Evolutionary conservation across 37 sponge, comb jelly and placozoan species (phyloP).

Genomic region (Trichoplax adhaerens): DNA sequence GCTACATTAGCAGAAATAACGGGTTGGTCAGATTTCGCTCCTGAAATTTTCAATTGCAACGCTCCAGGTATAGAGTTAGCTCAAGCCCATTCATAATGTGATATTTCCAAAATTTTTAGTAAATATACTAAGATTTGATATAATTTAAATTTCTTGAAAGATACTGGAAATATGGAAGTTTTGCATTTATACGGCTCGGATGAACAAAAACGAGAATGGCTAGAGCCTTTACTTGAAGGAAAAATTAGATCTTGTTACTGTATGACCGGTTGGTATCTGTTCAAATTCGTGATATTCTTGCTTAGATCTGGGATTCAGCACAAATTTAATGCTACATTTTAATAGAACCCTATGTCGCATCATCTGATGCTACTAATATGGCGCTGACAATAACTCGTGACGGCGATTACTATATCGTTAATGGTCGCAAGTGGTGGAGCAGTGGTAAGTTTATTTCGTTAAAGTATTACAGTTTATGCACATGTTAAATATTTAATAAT

Average conservation of each 20-base stretch:
- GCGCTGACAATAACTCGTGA: constrained; percentile 26
- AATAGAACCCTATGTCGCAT: constrained; percentile 48
- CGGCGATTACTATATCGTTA: constrained; percentile 49
- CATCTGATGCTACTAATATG: constrained; percentile 89
- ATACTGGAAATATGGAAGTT: constrained; percentile 80
- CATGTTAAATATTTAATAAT: too few relatives aligned
- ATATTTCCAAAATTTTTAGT: neutral
- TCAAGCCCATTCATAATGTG: too few relatives aligned
- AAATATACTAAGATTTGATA: neutral
- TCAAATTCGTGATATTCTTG: too few relatives aligned
- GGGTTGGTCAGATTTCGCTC: constrained; percentile 52
- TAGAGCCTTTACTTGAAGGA: constrained; percentile 71
- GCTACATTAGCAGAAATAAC: constrained; percentile 74
- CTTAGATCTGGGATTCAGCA: too few relatives aligned
- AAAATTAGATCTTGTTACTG: constrained; percentile 67
- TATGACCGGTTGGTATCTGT: constrained; percentile 52
- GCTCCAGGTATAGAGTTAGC: constrained; percentile 43
- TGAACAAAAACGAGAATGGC: constrained; percentile 64
- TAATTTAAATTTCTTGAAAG: neutral
- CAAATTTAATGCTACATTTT: too few relatives aligned
- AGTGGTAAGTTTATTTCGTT: neutral
- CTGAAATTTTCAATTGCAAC: constrained; percentile 76
- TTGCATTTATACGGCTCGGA: constrained; percentile 66
- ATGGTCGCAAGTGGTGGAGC: constrained; percentile 87
- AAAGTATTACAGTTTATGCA: constrained; percentile 11